Percentiles rank a stretch among this genome's conserved stretches.
Evolutionary conservation across 1,140 invertebrate genomes (phyloP).

Genomic region (Pseudomyrmex sp.): DNA sequence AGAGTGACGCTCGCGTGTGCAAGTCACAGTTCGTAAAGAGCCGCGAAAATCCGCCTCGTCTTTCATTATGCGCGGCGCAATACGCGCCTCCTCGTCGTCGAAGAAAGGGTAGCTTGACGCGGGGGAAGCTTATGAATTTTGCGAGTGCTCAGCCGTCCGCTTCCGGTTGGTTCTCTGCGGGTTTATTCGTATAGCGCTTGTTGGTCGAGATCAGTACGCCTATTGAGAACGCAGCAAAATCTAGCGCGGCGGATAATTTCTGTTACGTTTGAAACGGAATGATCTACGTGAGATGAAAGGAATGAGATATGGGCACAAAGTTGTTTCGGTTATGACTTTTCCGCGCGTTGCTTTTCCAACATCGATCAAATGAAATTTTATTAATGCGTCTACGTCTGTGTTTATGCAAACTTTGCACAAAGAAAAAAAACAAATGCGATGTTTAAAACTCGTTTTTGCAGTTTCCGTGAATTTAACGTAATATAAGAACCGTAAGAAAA

Average conservation of each 20-base stretch:
- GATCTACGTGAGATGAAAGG: constrained; percentile 73
- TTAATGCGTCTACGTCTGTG: constrained; percentile 43
- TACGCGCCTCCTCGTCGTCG: constrained; percentile 43
- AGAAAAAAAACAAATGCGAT: no score
- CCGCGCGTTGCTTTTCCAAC: not conserved
- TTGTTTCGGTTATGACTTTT: constrained; percentile 34
- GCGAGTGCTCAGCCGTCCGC: constrained; percentile 60
- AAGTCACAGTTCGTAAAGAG: constrained; percentile 81
- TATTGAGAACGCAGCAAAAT: constrained; percentile 67
- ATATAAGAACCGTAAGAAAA: not conserved
- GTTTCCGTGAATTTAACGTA: not conserved
- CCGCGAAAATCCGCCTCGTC: constrained; percentile 63
- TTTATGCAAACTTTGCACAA: no score
- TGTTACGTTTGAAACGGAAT: constrained; percentile 68
- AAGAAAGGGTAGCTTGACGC: constrained; percentile 47
- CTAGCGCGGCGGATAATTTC: constrained; percentile 67
- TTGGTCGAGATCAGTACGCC: constrained; percentile 21
- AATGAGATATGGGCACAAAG: constrained; percentile 58
- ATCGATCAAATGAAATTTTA: constrained; percentile 61
- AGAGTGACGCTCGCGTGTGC: constrained; percentile 69
- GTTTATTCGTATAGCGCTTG: constrained; percentile 61
- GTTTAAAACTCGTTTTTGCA: constrained; percentile 7
- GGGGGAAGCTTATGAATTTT: constrained; percentile 79
- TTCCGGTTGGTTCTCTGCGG: constrained; percentile 50
- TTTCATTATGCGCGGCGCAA: constrained; percentile 73